Base-by-base conservation (phyloP, 2,888 invertebrate genomes). In the Crossocerus cetratus region DNA sequence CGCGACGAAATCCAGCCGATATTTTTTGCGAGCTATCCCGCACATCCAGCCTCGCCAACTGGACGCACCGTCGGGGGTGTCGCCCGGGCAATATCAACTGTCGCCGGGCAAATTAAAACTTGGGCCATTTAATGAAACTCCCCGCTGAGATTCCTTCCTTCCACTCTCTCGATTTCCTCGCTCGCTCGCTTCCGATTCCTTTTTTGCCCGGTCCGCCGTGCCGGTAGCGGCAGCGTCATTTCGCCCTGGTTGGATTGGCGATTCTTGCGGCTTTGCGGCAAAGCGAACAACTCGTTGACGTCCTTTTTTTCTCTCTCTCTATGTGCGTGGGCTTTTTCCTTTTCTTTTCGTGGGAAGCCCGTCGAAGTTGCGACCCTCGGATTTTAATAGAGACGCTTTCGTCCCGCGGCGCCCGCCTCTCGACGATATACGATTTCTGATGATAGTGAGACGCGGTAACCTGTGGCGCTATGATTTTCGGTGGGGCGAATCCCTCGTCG, bases 351-450 rank as follows among this genome's bases (percentile, higher is more conserved):
- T 2, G 49, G 45, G 3, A 5, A 49, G 16, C 16, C 49, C 49
- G 16, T 49, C 14, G 49, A 4, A 49, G 49, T 4, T 14, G n/a
- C n/a, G n/a, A n/a, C n/a, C n/a, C n/a, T 49, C 32, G 16, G 49
- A 1, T 49, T 49, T 16, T 49, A 49, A 49, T 49, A 32, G 32
- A 32, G 32, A 32, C 32, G 32, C 32, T 32, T 32, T 32, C 11
- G 32, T 32, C 32, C 23, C 23, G n/a, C n/a, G n/a, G n/a, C n/a
- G n/a, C n/a, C n/a, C n/a, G n/a, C n/a, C n/a, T 4, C 32, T 3
- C 32, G 32, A 32, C 32, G 69, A 64, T 64, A 53, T 64, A 53
- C 57, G 63, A 49, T 53, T 23, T 21, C 57, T 16, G 53, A 2
- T 21, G 44, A 66, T 42, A 18, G 59, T 16, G 59, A 5, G 23